Conservation (phyloP, 2,797 vertebrate genomes). For the Poeciliopsis presidionis region DNA sequence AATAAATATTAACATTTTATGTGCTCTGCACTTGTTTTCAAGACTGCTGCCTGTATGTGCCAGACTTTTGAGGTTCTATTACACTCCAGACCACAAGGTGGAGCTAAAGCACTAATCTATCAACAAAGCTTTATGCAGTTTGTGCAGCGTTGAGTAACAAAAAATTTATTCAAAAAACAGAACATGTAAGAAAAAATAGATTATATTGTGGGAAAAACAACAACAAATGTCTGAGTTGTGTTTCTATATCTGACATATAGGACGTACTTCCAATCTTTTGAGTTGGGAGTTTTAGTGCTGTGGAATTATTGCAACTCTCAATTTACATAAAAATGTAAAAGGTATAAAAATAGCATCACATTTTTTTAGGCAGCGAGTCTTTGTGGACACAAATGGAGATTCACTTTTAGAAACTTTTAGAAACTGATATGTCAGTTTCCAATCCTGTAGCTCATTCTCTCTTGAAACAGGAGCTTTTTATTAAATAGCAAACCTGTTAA, state of each 20-base stretch:
- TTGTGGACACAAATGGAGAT: not conserved
- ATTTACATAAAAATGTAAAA: not conserved
- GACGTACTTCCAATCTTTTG: not conserved
- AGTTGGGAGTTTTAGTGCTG: not conserved
- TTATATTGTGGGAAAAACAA: not conserved
- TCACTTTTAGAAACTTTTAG: conserved; percentile 1
- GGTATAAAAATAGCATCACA: not conserved
- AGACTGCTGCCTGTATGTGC: not conserved
- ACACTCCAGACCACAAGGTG: not conserved
- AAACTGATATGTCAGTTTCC: not conserved
- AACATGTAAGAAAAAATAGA: not conserved
- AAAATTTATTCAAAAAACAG: not conserved
- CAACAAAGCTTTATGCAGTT: not conserved
- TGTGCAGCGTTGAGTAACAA: not conserved
- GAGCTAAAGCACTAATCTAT: not conserved
- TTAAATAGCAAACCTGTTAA: not conserved
- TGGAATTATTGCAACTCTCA: not conserved
- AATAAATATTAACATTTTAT: not conserved
- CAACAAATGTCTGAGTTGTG: not conserved
- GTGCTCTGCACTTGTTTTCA: not conserved
- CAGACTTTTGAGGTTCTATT: not conserved
- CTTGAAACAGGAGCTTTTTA: not conserved
- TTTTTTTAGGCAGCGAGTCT: not conserved
- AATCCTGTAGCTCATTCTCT: not conserved
- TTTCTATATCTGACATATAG: not conserved